Base-by-base conservation (phyloP, 2,888 invertebrate species). In the Melieria crassipennis region DNA sequence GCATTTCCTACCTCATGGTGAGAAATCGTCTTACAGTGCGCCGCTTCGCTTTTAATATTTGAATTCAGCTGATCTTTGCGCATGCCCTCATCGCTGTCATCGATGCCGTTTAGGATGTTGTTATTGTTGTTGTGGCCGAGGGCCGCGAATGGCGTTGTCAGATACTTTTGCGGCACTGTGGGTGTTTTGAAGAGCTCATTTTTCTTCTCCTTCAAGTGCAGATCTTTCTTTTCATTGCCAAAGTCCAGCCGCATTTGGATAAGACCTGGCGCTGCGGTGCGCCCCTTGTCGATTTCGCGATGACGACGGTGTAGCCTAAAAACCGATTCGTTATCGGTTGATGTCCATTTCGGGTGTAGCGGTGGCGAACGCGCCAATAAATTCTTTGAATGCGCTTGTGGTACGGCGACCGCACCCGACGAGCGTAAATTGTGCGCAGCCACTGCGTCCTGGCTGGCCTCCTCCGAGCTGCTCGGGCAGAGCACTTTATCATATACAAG, bases 171-270 rank as follows among this genome's bases (percentile, higher is more conserved):
- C 11, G 79, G 80, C 60, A 79, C 75, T 42, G 73, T 74, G n/a
- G 80, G 79, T 10, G 80, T 80, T 67, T 81, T 81, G 65, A 81
- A 81, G n/a, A 81, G 71, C 50, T 78, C 77, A 30, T 71, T 75
- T 5, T 70, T 78, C 43, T 78, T 77, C 60, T 77, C 72, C 3
- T 70, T 69, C 9, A 78, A 61, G n/a, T 73, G 64, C 13, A 77
- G 65, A 42, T 74, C 66, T 69, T 80, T 78, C 13, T 77, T 78
- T 43, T 79, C 77, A 48, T 77, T 76, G 5, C 52, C 42, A 71
- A 62, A 75, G 72, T 76, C 76, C 9, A 76, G 67, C 55, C 72
- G 75, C 75, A 78, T 73, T 69, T 78, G 69, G 65, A 77, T 76
- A 42, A 78, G 73, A 13, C 74, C 67, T 1, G 61, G 45, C 7